These are phyloP conservation scores for Cygnus buccinator DNA, from an alignment of 2,113 vertebrate species.

Conservation along the genomic window DNA sequence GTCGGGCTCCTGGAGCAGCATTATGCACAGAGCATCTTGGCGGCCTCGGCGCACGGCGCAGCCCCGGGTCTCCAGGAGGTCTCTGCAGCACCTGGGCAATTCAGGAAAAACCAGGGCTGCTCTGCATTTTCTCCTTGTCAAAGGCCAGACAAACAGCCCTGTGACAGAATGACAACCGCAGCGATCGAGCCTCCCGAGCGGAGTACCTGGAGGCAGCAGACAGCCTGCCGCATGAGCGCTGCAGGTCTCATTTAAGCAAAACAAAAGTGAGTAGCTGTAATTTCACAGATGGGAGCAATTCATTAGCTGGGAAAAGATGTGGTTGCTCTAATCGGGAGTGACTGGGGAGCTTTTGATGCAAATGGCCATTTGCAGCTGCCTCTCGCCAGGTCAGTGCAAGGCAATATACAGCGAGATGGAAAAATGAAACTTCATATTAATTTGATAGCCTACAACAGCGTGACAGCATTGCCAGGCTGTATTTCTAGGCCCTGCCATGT, in stretches of 20 bases:
- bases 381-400: neutral
- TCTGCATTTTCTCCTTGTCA: slow-evolving; percentile 16
- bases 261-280: slow-evolving; percentile 47
- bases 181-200: accelerated
- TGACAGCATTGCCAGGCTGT: neutral
- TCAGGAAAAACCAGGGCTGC: neutral
- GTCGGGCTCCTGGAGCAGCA: slow-evolving; percentile 37
- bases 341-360: slow-evolving; percentile 51
- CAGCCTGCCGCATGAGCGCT: neutral
- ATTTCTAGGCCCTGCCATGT: neutral
- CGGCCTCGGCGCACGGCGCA: neutral
- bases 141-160: slow-evolving; percentile 19
- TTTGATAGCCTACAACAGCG: slow-evolving; percentile 21
- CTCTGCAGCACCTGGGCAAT: neutral
- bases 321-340: slow-evolving; percentile 5
- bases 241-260: slow-evolving; percentile 65
- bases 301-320: slow-evolving; percentile 53
- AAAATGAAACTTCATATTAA: slow-evolving; percentile 45
- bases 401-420: slow-evolving; percentile 7
- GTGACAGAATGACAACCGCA: neutral
- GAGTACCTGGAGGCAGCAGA: slow-evolving; percentile 48
- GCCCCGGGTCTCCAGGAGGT: neutral
- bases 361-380: slow-evolving; percentile 59
- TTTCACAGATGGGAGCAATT: slow-evolving; percentile 67
- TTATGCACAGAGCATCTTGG: slow-evolving; percentile 37